phyloP scores from a whole-genome alignment of 1,140 invertebrate species.

The Plutomurus gul region DNA sequence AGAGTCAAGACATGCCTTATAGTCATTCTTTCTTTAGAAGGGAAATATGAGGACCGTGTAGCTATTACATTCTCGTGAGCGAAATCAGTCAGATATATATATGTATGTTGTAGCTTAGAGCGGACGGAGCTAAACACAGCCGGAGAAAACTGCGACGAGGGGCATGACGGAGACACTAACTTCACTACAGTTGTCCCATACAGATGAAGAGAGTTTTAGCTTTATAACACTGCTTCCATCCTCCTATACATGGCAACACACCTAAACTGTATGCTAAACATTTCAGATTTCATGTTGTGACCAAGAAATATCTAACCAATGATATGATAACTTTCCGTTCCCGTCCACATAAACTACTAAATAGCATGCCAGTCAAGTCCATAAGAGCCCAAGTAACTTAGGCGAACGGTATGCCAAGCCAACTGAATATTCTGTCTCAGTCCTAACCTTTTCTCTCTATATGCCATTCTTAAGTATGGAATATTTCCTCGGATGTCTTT shows the following conservation, averaged over 20 bases:
- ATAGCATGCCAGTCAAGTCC: neutral
- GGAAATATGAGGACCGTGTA: neutral
- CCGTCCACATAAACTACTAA: neutral
- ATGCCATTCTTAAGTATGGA: neutral
- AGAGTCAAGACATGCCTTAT: neutral
- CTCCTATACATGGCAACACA: neutral
- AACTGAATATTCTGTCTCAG: neutral
- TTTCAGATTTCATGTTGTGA: neutral
- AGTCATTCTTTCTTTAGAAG: neutral
- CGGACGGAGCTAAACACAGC: constrained; percentile 16
- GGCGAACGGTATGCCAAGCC: neutral
- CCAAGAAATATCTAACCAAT: constrained; percentile 26
- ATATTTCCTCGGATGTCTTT: neutral
- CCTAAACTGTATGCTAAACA: neutral
- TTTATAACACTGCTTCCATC: too few species aligned
- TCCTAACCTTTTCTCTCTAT: neutral
- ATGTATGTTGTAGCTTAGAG: neutral
- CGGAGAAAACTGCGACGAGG: constrained; percentile 4
- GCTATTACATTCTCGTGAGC: constrained; percentile 2
- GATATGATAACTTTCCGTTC: neutral
- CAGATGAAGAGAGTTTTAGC: constrained; percentile 6
- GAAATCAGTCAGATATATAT: constrained; percentile 34
- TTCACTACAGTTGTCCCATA: constrained; percentile 11
- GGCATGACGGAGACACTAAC: constrained; percentile 5
- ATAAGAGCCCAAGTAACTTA: neutral